These are phyloP conservation scores for Enhydra lutris DNA, from an alignment of 2,113 vertebrate genomes.

Conservation along the genomic window DNA sequence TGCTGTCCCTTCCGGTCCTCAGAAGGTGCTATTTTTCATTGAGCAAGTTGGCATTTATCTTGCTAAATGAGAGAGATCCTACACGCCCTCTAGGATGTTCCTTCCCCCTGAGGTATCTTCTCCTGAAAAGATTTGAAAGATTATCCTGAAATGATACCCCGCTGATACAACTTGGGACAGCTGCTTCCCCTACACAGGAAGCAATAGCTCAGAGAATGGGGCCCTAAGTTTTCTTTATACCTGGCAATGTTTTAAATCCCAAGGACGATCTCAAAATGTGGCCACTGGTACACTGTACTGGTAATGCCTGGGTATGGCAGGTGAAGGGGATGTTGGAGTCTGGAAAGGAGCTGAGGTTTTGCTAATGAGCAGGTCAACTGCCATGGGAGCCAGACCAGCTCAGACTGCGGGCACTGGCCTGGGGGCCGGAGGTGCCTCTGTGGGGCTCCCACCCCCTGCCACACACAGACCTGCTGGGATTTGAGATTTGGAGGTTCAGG, in stretches of 20 bases:
- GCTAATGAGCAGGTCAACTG: background rate
- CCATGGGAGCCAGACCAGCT: background rate
- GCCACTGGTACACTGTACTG: background rate
- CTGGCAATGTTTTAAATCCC: background rate
- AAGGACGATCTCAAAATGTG: background rate
- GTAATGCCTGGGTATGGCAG: background rate
- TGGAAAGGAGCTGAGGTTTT: background rate
- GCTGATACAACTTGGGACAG: background rate
- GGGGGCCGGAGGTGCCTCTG: fast-evolving
- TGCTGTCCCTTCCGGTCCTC: background rate
- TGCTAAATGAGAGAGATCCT: conserved; percentile 5
- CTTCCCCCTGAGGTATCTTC: background rate
- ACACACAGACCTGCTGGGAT: background rate
- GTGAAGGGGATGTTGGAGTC: background rate
- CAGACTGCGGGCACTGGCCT: background rate
- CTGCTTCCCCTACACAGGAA: background rate
- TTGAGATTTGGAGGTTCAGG: background rate
- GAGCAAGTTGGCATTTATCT: conserved; percentile 6
- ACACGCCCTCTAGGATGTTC: background rate
- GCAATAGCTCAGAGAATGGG: background rate
- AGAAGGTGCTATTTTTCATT: background rate
- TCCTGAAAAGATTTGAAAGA: conserved; percentile 12
- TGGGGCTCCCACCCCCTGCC: background rate
- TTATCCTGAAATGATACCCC: background rate
- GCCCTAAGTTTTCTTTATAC: background rate